Evolutionary conservation across 2,797 vertebrate species (phyloP), one percentile per base, ranked within the genome.

Genomic region (Enteromius paludinosus): DNA sequence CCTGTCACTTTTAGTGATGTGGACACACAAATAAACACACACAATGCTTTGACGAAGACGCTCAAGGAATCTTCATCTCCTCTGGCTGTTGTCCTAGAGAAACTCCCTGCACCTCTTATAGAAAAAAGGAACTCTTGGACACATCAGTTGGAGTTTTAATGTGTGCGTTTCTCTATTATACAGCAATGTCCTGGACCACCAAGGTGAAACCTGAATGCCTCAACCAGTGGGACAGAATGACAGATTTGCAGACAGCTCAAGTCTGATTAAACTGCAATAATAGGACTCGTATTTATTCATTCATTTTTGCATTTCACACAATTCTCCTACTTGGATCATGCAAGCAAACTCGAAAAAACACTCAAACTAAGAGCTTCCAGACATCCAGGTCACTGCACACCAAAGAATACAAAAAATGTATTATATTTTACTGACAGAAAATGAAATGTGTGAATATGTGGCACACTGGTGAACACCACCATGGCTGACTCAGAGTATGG

Each of bases 1-100:
- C 88, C 90, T 87, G 89, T 92, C 90, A 91, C 87, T 88, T 87
- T 81, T 62, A 62, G 38, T 18, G 54, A 80, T 54, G n/a, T 38
- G 66, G 56, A 74, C 70, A 76, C 83, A 41, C 61, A 73, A 72
- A 71, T 71, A 79, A 78, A 47, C 64, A 69, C 69, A 70, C 59
- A 59, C 75, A 77, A 61, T 64, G 49, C 72, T 83, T 84, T 82
- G 71, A 75, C 87, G 73, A 84, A 91, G 84, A 87, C 76, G 82
- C 83, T 72, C 30, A 3, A 69, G 64, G 78, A 71, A 78, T 79
- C 41, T 61, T 62, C 52, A 78, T 75, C 74, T 73, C 65, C 25
- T 54, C 59, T 65, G n/a, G 54, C 68, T 71, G 17, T 2, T 5
- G 12, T 35, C 33, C 35, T 10, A 45, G 33, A 65, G 47, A 54